These are phyloP conservation scores for Aspidapion aeneum DNA, from an alignment of 2,888 invertebrate genomes.

Conservation along the genomic window DNA sequence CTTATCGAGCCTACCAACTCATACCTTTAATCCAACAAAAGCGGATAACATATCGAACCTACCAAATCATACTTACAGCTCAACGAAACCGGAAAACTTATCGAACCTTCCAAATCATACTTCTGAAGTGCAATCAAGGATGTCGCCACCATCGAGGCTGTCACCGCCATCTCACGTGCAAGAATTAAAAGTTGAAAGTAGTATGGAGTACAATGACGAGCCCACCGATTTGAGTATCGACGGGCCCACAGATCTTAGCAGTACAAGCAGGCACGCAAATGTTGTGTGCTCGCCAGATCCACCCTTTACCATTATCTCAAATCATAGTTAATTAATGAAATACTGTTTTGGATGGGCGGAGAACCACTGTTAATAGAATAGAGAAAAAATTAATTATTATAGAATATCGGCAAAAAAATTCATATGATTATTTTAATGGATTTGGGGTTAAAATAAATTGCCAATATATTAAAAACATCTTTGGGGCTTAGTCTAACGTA, in stretches of 20 bases:
- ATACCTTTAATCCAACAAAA: too few relatives aligned
- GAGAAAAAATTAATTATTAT: too few relatives aligned
- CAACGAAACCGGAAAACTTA: slow-evolving; percentile 8
- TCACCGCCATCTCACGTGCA: slow-evolving; percentile 18
- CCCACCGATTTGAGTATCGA: slow-evolving; percentile 48
- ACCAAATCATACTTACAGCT: too few relatives aligned
- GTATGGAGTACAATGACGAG: slow-evolving; percentile 44
- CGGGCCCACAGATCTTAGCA: slow-evolving; percentile 45
- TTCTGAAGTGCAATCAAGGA: slow-evolving; percentile 7
- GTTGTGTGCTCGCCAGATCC: slow-evolving; percentile 48
- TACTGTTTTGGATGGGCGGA: slow-evolving; percentile 9
- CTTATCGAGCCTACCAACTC: slow-evolving; percentile 14
- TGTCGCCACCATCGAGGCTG: slow-evolving; percentile 9
- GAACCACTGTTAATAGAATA: too few relatives aligned
- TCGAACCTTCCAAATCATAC: too few relatives aligned
- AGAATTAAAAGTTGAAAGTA: slow-evolving; percentile 16
- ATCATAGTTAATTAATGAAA: slow-evolving; percentile 30
- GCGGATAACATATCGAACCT: background rate
- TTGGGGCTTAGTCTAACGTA: too few relatives aligned
- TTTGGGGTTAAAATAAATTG: too few relatives aligned
- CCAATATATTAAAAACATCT: too few relatives aligned
- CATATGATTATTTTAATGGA: too few relatives aligned
- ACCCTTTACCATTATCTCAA: slow-evolving; percentile 36
- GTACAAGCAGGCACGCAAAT: slow-evolving; percentile 41
- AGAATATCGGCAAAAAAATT: too few relatives aligned